phyloP scores from a whole-genome alignment of 1,140 invertebrate species.

The Papilio glaucus region DNA sequence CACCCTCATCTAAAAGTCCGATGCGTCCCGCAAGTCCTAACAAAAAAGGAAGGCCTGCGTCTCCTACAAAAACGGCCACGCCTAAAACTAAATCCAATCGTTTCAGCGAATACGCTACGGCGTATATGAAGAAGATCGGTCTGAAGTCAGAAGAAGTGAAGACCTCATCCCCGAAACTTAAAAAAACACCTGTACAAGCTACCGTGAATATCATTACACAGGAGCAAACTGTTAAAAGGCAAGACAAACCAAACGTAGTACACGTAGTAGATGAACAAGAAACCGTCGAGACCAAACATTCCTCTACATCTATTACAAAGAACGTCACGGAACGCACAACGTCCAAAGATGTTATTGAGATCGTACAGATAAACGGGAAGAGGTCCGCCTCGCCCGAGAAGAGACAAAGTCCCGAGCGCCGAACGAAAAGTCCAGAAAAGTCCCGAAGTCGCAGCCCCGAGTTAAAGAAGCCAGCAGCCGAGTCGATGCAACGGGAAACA shows the following conservation, averaged over 20 bases:
- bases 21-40: constrained; percentile 63
- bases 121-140: constrained; percentile 81
- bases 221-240: constrained; percentile 48
- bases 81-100: constrained; percentile 69
- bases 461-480: constrained; percentile 51
- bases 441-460: constrained; percentile 18
- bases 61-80: constrained; percentile 61
- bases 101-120: constrained; percentile 79
- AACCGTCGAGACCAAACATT: constrained; percentile 47
- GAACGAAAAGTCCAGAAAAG: constrained; percentile 41
- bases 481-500: constrained; percentile 47
- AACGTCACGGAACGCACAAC: constrained; percentile 55
- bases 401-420: constrained; percentile 39
- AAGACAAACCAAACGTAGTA: constrained; percentile 33
- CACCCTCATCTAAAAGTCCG: constrained; percentile 54
- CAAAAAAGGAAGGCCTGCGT: constrained; percentile 63
- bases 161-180: constrained; percentile 51
- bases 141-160: constrained; percentile 62
- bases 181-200: constrained; percentile 42
- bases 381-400: constrained; percentile 70
- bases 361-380: constrained; percentile 59
- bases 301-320: constrained; percentile 44
- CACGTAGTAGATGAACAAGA: constrained; percentile 45
- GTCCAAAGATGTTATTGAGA: constrained; percentile 64
- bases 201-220: constrained; percentile 38